Evolutionary conservation across 2,888 invertebrate genomes (phyloP), one percentile per base, ranked within the genome.

Genomic region (Agrotis puta): DNA sequence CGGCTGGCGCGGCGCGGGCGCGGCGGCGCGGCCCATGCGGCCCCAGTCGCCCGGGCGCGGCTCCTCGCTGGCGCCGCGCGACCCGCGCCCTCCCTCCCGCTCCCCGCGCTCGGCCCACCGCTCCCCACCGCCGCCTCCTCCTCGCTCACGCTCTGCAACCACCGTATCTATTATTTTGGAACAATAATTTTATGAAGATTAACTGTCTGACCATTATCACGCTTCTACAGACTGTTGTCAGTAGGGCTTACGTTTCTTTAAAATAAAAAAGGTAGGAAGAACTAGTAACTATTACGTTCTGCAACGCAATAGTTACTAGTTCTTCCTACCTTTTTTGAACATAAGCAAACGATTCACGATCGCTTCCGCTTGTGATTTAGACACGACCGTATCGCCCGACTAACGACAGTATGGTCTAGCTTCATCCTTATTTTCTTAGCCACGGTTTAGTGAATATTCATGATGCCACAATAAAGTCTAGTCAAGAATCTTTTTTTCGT

Each of bases 61-160:
- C 81, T 88, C 81, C 89, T 82, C 90, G 89, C 88, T 89, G 91
- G 89, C 89, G 89, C 95, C 95, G 74, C 96, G 91, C 63, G 92
- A 89, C 27, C 86, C 79, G 64, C 88, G 89, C 82, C 85, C 89
- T 16, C 88, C 88, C 74, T 93, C 89, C 68, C 68, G 76, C 65
- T 78, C 85, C 71, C 69, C 79, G 83, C 67, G 77, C 88, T 74
- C 88, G 88, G 67, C 88, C 89, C 70, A 91, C 91, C 92, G 93
- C 81, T 86, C 92, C 43, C 90, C 90, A 74, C 94, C 94, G 61
- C 93, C 68, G 93, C 94, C 67, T 91, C 92, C 85, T 39, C 89
- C 86, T 70, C 90, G 87, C 80, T 89, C 90, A 66, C 90, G 90
- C 43, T 89, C 90, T 89, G 82, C 27, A 70, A 69, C 67, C 74